phyloP scores from a whole-genome alignment of 2,888 invertebrate species.

The Hirtodrosophila cameraria region DNA sequence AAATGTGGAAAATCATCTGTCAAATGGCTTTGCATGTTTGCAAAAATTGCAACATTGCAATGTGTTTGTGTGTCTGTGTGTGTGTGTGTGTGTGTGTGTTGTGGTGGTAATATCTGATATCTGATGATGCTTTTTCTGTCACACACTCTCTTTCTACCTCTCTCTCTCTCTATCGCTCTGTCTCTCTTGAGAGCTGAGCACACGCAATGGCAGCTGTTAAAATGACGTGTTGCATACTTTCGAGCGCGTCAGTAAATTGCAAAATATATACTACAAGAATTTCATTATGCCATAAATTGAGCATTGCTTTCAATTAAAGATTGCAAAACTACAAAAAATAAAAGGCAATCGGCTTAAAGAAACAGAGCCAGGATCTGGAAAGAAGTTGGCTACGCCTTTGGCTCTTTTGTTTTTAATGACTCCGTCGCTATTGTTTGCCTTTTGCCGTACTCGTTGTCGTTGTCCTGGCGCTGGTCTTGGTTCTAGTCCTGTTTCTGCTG shows the following conservation, averaged over 20 bases:
- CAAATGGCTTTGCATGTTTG: conserved; percentile 45
- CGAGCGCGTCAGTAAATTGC: conserved; percentile 40
- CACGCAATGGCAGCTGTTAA: conserved; percentile 15
- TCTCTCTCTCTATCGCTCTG: too few species aligned
- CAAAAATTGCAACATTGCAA: conserved; percentile 45
- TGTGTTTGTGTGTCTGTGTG: too few species aligned
- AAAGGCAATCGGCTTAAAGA: conserved; percentile 37
- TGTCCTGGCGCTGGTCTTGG: conserved; percentile 19
- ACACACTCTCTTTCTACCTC: too few species aligned
- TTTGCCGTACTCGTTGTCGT: conserved; percentile 28
- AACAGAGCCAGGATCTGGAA: not conserved
- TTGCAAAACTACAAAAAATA: too few species aligned
- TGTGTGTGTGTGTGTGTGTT: too few species aligned
- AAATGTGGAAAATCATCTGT: conserved; percentile 73
- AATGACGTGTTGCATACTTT: conserved; percentile 56
- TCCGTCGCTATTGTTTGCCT: conserved; percentile 61
- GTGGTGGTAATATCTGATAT: conserved; percentile 40
- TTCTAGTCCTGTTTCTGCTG: too few species aligned
- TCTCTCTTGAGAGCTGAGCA: too few species aligned
- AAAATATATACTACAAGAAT: conserved; percentile 11
- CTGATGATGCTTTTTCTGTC: conserved; percentile 17
- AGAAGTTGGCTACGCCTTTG: conserved; percentile 49
- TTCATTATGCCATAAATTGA: conserved; percentile 9
- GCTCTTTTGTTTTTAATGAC: conserved; percentile 67
- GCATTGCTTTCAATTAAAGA: conserved; percentile 8